Evolutionary conservation across 2,113 vertebrate genomes (phyloP).

Genomic region (Xiphophorus couchianus): DNA sequence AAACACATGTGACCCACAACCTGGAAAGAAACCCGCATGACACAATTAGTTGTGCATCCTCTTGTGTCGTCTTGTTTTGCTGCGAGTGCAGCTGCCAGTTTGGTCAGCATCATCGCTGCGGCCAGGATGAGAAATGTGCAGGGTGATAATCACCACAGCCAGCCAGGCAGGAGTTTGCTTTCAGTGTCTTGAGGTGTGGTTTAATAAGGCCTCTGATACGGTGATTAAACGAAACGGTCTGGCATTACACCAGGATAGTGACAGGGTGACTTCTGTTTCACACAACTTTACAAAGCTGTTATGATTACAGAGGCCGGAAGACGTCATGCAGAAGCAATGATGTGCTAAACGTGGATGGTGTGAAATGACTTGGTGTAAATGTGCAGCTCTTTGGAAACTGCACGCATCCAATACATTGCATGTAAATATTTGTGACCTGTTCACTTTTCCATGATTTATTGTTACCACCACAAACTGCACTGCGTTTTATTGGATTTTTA

Average conservation of each 20-base stretch:
- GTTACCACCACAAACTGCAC: too few relatives aligned
- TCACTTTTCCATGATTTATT: too few relatives aligned
- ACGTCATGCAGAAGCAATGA: neutral
- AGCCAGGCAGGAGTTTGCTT: conserved; percentile 57
- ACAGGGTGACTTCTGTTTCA: conserved; percentile 1
- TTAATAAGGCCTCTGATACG: conserved; percentile 19
- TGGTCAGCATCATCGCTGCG: conserved; percentile 5
- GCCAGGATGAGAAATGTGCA: conserved; percentile 16
- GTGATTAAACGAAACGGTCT: conserved; percentile 2
- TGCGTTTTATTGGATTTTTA: too few relatives aligned
- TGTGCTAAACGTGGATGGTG: too few relatives aligned
- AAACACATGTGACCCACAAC: conserved; percentile 34
- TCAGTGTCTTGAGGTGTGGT: conserved; percentile 49
- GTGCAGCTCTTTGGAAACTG: conserved; percentile 12
- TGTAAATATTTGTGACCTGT: too few relatives aligned
- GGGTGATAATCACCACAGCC: conserved; percentile 23
- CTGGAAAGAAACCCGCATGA: conserved; percentile 28
- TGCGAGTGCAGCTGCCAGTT: conserved; percentile 5
- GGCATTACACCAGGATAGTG: conserved; percentile 5
- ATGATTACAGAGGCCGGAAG: neutral
- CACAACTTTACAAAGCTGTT: neutral
- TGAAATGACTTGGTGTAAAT: conserved; percentile 1
- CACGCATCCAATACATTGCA: neutral
- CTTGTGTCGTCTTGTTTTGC: neutral
- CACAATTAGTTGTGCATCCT: conserved; percentile 16